phyloP scores from a whole-genome alignment of 2,888 invertebrate genomes.

The Catocala nupta region DNA sequence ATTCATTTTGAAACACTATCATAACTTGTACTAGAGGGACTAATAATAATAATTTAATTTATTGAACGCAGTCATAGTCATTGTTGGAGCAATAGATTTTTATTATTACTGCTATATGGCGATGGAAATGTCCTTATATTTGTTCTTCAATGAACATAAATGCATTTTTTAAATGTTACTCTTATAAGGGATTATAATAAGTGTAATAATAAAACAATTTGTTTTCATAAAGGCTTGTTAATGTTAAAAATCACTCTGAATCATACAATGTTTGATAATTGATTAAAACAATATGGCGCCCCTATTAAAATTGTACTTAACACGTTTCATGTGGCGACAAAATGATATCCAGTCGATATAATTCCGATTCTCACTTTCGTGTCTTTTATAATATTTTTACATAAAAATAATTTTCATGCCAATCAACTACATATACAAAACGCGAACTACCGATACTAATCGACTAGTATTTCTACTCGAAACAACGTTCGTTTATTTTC shows the following conservation, averaged over 20 bases:
- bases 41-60: no score
- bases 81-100: no score
- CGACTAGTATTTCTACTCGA: constrained; percentile 24
- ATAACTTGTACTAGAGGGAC: no score
- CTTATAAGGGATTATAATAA: no score
- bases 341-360: constrained; percentile 46
- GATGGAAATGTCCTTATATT: no score
- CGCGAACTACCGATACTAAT: constrained; percentile 21
- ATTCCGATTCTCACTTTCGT: constrained; percentile 61
- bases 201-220: no score
- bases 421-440: constrained; percentile 27
- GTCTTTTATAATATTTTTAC: constrained; percentile 58
- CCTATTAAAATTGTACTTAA: constrained; percentile 50
- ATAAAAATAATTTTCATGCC: constrained; percentile 48
- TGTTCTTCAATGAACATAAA: no score
- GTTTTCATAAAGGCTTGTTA: no score
- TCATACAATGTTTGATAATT: neutral
- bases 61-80: no score
- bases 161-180: no score
- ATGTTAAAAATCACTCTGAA: neutral
- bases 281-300: constrained; percentile 7
- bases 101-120: no score
- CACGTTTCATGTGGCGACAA: constrained; percentile 40
- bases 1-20: no score
- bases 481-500: constrained; percentile 1